Percentiles rank a stretch among this genome's conserved stretches.
These are phyloP conservation scores for Syngnathus rostellatus DNA, from an alignment of 2,797 vertebrate species.

Conservation along the genomic window DNA sequence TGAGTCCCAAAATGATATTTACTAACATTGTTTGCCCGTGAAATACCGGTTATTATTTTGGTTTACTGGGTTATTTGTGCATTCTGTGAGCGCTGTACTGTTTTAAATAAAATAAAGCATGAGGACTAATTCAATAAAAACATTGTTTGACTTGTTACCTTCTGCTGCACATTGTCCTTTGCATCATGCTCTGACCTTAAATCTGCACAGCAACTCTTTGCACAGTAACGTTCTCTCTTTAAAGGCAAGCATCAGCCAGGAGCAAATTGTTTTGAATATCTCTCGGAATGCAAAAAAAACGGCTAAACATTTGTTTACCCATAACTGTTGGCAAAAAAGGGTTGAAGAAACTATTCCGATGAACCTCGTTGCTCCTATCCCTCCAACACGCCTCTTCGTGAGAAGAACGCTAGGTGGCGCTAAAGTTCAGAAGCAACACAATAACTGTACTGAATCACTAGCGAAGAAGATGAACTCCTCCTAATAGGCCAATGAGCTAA, in stretches of 20 bases:
- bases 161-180: not conserved
- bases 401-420: constrained; percentile 20
- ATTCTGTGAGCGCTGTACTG: constrained; percentile 13
- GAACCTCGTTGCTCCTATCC: too few relatives aligned
- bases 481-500: not conserved
- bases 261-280: not conserved
- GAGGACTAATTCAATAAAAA: constrained; percentile 12
- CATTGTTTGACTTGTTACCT: not conserved
- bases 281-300: not conserved
- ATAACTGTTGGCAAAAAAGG: not conserved
- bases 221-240: too few relatives aligned
- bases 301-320: not conserved
- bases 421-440: accelerated
- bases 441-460: not conserved
- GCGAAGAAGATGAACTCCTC: constrained; percentile 13
- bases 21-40: not conserved
- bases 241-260: too few relatives aligned
- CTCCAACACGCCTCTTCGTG: not conserved
- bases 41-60: not conserved
- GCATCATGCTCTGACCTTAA: too few relatives aligned
- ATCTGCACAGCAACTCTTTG: too few relatives aligned
- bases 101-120: constrained; percentile 30
- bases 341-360: too few relatives aligned
- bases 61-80: constrained; percentile 1
- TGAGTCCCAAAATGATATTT: constrained; percentile 16